These are phyloP conservation scores for Zenarchopterus dispar DNA, from an alignment of 2,797 vertebrate species.

Conservation along the genomic window DNA sequence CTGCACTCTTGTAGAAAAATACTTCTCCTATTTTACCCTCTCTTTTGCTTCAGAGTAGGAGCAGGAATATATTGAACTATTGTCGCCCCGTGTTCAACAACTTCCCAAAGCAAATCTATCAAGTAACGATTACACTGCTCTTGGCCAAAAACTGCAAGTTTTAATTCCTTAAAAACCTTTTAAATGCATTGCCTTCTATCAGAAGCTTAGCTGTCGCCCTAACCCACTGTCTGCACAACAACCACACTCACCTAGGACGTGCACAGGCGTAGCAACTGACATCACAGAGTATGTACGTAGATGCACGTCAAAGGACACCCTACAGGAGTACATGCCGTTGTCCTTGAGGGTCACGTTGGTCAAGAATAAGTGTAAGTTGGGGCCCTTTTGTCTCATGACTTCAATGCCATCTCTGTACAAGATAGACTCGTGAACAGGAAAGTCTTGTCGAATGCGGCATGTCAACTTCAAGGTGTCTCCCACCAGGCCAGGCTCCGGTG, in stretches of 20 bases:
- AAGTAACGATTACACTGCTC: too few species aligned
- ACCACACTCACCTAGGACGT: slow-evolving; percentile 60
- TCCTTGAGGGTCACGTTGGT: slow-evolving; percentile 47
- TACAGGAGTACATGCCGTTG: slow-evolving; percentile 73
- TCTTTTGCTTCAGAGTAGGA: too few species aligned
- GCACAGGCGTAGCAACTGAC: slow-evolving; percentile 44
- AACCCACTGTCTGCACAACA: not conserved
- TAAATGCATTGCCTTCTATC: not conserved
- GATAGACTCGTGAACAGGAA: slow-evolving; percentile 32
- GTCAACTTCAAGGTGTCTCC: slow-evolving; percentile 51
- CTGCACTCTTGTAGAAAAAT: too few species aligned
- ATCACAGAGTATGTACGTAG: slow-evolving; percentile 21
- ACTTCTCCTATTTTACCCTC: too few species aligned
- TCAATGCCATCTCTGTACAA: slow-evolving; percentile 72
- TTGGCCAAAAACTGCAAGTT: too few species aligned
- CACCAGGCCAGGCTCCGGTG: slow-evolving; percentile 37
- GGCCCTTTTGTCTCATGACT: slow-evolving; percentile 35
- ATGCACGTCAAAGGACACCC: slow-evolving; percentile 61
- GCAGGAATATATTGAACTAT: too few species aligned
- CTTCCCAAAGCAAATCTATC: too few species aligned
- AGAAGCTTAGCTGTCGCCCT: too few species aligned
- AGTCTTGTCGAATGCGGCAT: slow-evolving; percentile 57
- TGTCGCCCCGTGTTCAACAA: too few species aligned
- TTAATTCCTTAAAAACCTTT: too few species aligned
- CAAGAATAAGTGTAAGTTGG: slow-evolving; percentile 40